Percentiles rank a stretch among this genome's conserved stretches.
These are phyloP conservation scores for Callionymus lyra DNA, from an alignment of 2,113 vertebrate species.

Conservation along the genomic window DNA sequence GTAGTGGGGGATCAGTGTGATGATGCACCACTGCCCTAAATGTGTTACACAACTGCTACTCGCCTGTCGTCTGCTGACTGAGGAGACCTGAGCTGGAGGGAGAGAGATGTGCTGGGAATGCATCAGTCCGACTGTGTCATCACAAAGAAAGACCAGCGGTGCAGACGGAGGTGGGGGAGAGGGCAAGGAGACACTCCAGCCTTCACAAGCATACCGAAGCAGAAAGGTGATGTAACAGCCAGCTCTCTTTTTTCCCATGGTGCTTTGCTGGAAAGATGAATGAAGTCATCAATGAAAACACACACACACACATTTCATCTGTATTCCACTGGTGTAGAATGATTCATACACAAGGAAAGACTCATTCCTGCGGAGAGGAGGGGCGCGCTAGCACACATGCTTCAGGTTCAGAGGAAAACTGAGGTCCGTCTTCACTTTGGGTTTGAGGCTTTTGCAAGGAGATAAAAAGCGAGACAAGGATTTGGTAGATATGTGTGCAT, in stretches of 20 bases:
- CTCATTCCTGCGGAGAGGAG: background rate
- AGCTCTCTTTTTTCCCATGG: slow-evolving; percentile 41
- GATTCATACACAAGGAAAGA: slow-evolving; percentile 21
- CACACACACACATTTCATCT: slow-evolving; percentile 22
- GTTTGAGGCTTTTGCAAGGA: too few relatives aligned
- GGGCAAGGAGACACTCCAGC: slow-evolving; percentile 10
- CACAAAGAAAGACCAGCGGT: slow-evolving; percentile 2
- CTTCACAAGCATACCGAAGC: slow-evolving; percentile 23
- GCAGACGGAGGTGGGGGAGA: slow-evolving; percentile 7
- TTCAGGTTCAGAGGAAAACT: too few relatives aligned
- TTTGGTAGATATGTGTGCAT: slow-evolving; percentile 5
- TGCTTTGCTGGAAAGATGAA: slow-evolving; percentile 57
- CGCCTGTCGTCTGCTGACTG: slow-evolving; percentile 24
- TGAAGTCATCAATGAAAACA: slow-evolving; percentile 47
- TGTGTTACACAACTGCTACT: slow-evolving; percentile 22
- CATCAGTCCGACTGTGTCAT: slow-evolving; percentile 29
- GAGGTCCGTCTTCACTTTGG: too few relatives aligned
- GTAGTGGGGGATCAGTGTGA: background rate
- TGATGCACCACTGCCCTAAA: slow-evolving; percentile 26
- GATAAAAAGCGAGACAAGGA: background rate
- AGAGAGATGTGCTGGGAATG: slow-evolving; percentile 1
- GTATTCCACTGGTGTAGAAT: slow-evolving; percentile 26
- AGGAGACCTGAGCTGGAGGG: slow-evolving; percentile 4
- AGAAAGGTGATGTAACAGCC: slow-evolving; percentile 40
- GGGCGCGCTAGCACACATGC: too few relatives aligned